phyloP scores from a whole-genome alignment of 1,140 invertebrate genomes.

The Mya arenaria region DNA sequence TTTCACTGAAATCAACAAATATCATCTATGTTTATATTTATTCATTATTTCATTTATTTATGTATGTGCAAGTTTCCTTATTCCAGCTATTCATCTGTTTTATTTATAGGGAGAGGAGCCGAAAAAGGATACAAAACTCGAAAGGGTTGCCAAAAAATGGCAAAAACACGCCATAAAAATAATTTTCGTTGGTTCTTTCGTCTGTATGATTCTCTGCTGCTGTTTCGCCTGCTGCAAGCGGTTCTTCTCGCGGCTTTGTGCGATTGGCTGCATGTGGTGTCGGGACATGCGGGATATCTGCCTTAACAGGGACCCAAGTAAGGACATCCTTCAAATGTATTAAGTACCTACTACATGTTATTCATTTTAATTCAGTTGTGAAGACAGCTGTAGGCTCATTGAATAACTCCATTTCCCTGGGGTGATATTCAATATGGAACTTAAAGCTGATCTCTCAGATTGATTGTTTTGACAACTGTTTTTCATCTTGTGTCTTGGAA shows the following conservation, averaged over 20 bases:
- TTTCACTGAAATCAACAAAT: no score
- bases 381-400: background rate
- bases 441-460: no score
- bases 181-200: slow-evolving; percentile 34
- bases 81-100: no score
- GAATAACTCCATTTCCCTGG: no score
- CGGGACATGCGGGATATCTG: slow-evolving; percentile 42
- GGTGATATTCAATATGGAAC: no score
- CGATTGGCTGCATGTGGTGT: slow-evolving; percentile 26
- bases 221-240: slow-evolving; percentile 38
- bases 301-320: slow-evolving; percentile 43
- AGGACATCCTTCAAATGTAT: background rate
- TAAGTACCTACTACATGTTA: background rate
- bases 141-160: slow-evolving; percentile 49
- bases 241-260: background rate
- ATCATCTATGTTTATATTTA: no score
- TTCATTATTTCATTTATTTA: no score
- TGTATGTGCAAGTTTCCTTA: no score
- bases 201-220: slow-evolving; percentile 25
- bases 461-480: no score
- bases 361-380: background rate
- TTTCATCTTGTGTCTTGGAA: no score
- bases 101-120: slow-evolving; percentile 28
- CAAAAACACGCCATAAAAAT: slow-evolving; percentile 39
- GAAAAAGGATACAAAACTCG: slow-evolving; percentile 31